A percentile compares a stretch with the other conserved stretches of the same genome.
phyloP scores from a whole-genome alignment of 2,888 invertebrate species.

The Aleiodes leptofemur region DNA sequence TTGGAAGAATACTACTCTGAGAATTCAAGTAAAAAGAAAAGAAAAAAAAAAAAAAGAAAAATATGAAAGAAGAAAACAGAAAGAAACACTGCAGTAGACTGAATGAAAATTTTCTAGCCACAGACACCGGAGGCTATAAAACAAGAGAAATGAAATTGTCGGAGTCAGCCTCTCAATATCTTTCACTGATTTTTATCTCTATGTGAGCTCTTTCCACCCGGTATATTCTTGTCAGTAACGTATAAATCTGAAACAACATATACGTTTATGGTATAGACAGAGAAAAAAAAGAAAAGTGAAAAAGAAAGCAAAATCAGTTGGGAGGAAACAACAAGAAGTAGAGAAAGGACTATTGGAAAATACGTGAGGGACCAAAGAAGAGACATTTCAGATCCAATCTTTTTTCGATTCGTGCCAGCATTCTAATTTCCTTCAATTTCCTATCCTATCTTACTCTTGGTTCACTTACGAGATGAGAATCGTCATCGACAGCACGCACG shows the following conservation, averaged over 20 bases:
- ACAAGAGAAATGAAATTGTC: background rate
- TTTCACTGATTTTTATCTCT: conserved; percentile 10
- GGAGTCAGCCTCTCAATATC: conserved; percentile 14
- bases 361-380: conserved; percentile 27
- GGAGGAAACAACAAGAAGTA: conserved; percentile 11
- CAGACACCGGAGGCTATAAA: conserved; percentile 2
- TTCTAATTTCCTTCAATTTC: conserved; percentile 55
- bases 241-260: conserved; percentile 25
- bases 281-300: too few relatives aligned
- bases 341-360: conserved; percentile 40
- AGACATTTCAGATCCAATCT: conserved; percentile 49
- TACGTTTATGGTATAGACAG: conserved; percentile 3
- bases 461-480: conserved; percentile 43
- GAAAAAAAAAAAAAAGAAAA: background rate
- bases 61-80: background rate
- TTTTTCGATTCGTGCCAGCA: conserved; percentile 41
- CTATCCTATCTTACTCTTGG: conserved; percentile 33
- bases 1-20: background rate
- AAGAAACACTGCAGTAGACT: background rate
- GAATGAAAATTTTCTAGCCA: background rate
- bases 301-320: background rate
- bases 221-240: conserved; percentile 5
- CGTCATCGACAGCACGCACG: conserved; percentile 42
- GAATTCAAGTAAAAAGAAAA: background rate
- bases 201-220: background rate